These are phyloP conservation scores for Cyclargus thomasi DNA, from an alignment of 1,140 invertebrate species.

Conservation along the genomic window DNA sequence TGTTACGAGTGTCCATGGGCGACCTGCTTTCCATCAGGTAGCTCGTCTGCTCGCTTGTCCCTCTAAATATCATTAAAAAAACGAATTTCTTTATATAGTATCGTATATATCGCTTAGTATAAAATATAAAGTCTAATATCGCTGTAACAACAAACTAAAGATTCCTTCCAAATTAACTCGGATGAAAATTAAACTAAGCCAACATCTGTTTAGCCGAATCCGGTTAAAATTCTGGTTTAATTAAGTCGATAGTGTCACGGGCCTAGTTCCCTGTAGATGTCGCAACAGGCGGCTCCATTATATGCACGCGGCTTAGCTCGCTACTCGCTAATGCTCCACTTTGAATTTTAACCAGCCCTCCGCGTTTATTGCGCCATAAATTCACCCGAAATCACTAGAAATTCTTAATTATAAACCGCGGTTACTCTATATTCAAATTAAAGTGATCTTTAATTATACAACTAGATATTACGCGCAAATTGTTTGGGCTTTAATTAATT, in stretches of 20 bases:
- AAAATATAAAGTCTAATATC: too few relatives aligned
- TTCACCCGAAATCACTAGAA: background rate
- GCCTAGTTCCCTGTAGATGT: constrained; percentile 50
- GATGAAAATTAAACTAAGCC: too few relatives aligned
- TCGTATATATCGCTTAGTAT: too few relatives aligned
- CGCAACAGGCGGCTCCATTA: constrained; percentile 63
- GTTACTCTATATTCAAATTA: background rate
- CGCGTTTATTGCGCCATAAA: background rate
- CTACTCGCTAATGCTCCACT: constrained; percentile 48
- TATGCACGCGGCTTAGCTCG: constrained; percentile 55
- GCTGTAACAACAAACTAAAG: too few relatives aligned
- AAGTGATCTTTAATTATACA: background rate
- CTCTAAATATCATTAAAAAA: too few relatives aligned
- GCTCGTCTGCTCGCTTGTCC: too few relatives aligned
- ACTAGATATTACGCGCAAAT: too few relatives aligned
- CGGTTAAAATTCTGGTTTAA: background rate
- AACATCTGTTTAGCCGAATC: background rate
- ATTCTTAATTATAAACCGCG: background rate
- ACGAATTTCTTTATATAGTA: too few relatives aligned
- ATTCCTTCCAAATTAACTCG: too few relatives aligned
- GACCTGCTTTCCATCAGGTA: too few relatives aligned
- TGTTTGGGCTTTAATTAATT: too few relatives aligned
- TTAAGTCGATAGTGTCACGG: background rate
- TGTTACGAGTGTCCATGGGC: too few relatives aligned
- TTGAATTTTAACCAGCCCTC: constrained; percentile 36